Base-by-base conservation (phyloP, 2,888 invertebrate genomes). In the Limnephilus lunatus region DNA sequence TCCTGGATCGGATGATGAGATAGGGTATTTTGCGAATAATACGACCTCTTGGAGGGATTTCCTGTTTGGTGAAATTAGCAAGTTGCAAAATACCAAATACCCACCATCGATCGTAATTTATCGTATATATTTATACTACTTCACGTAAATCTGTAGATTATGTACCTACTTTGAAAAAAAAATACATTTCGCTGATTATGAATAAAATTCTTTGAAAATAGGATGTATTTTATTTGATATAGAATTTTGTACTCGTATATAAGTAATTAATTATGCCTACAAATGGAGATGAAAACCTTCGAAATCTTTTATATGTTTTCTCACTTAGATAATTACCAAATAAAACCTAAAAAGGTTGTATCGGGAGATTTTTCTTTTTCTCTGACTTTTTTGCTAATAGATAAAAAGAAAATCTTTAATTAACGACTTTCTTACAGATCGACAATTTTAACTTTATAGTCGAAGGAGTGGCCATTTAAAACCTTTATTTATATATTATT, bases 41-140 rank as follows among this genome's bases (percentile, higher is more conserved):
- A 30, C 44, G 86, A 44, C 86, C 86, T 30, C 44, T 39, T 39
- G n/a, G 86, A 86, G 15, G 30, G 48, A 30, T 44, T 86, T 48
- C 31, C 30, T 48, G 15, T 44, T 53, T 86, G 86, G 14, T 15
- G 30, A 86, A 86, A 86, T 86, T 86, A 86, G 44, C 86, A 86
- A 86, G 39, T 86, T 86, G 35, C 48, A 14, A 48, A 39, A 86
- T 86, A 86, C 86, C 3, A 86, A 86, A 86, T 86, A 86, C 30
- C 48, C 86, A 14, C 31, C 7, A 25, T 7, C 25, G 14, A 83
- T 32, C 32, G 82, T 19, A 32, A 83, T 83, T 83, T 83, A 83
- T 31, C 7, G 7, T 68, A 68, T 68, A n/a, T 68, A 68, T 68
- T 68, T 68, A 25, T 68, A n/a, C 9, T 11, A 25, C 68, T n/a